These are phyloP conservation scores for Oryzaephilus surinamensis DNA, from an alignment of 1,140 invertebrate genomes.

Conservation along the genomic window DNA sequence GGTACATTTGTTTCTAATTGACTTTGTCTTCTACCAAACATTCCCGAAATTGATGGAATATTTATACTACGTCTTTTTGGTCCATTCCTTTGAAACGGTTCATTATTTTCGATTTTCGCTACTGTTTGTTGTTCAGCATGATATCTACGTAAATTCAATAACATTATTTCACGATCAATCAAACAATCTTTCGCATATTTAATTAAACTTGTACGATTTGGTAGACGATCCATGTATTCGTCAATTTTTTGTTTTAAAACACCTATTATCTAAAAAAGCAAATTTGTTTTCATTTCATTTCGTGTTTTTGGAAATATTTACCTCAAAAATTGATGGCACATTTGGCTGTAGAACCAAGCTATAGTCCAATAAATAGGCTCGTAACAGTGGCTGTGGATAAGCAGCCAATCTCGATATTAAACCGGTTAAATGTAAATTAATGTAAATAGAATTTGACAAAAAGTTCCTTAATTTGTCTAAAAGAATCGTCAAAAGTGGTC, in stretches of 20 bases:
- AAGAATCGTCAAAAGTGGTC: constrained; percentile 75
- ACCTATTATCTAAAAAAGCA: constrained; percentile 31
- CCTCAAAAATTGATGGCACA: constrained; percentile 83
- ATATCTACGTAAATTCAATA: constrained; percentile 55
- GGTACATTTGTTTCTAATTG: constrained; percentile 26
- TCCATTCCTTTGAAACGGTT: constrained; percentile 47
- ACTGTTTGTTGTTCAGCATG: constrained; percentile 27
- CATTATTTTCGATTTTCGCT: constrained; percentile 24
- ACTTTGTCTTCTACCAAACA: constrained; percentile 52
- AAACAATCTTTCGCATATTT: constrained; percentile 66
- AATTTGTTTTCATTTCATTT: constrained; percentile 7
- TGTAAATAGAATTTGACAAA: constrained; percentile 72
- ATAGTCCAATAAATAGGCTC: constrained; percentile 78
- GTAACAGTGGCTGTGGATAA: constrained; percentile 78
- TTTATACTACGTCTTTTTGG: constrained; percentile 61
- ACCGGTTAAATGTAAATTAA: constrained; percentile 82
- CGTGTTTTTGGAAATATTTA: constrained; percentile 39
- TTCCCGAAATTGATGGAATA: constrained; percentile 51
- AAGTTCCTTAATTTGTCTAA: constrained; percentile 76
- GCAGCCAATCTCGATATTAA: constrained; percentile 75
- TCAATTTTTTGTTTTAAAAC: constrained; percentile 78
- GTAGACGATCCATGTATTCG: constrained; percentile 58
- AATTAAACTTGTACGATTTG: constrained; percentile 57
- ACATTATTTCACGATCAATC: constrained; percentile 61
- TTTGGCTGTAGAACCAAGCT: constrained; percentile 80